These are phyloP conservation scores for Disparrhopalites patrizii DNA, from an alignment of 2,888 invertebrate genomes.

Conservation along the genomic window DNA sequence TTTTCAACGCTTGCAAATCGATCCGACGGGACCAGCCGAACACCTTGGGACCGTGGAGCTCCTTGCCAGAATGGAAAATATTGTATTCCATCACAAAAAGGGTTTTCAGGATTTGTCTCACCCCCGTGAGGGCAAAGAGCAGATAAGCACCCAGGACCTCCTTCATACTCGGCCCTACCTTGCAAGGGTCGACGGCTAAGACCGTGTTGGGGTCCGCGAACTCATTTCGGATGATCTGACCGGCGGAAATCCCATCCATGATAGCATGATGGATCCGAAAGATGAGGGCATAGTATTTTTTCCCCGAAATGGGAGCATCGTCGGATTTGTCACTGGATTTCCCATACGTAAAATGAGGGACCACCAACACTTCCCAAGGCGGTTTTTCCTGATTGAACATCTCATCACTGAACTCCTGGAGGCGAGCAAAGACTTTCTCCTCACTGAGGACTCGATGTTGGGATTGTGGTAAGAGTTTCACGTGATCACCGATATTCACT, in stretches of 20 bases:
- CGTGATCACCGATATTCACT: conserved; percentile 36
- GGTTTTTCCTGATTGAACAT: conserved; percentile 39
- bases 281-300: conserved; percentile 38
- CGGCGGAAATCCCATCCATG: conserved; percentile 44
- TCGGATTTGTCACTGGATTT: not conserved
- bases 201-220: conserved; percentile 35
- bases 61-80: conserved; percentile 43
- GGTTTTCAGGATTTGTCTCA: conserved; percentile 37
- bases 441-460: conserved; percentile 31
- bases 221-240: conserved; percentile 38
- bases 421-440: conserved; percentile 36
- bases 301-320: not conserved
- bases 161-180: conserved; percentile 22
- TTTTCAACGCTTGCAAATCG: conserved; percentile 33
- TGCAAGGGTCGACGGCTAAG: conserved; percentile 38
- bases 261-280: conserved; percentile 43
- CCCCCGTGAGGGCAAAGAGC: conserved; percentile 37
- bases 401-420: conserved; percentile 37
- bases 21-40: conserved; percentile 42
- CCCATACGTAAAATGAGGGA: conserved; percentile 38
- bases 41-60: conserved; percentile 42
- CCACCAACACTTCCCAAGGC: conserved; percentile 44
- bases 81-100: conserved; percentile 43
- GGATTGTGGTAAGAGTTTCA: conserved; percentile 25
- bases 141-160: conserved; percentile 29